Percentiles rank a stretch among this genome's conserved stretches.
Conservation (phyloP, 2,888 invertebrate genomes). For the Protonemura montana region DNA sequence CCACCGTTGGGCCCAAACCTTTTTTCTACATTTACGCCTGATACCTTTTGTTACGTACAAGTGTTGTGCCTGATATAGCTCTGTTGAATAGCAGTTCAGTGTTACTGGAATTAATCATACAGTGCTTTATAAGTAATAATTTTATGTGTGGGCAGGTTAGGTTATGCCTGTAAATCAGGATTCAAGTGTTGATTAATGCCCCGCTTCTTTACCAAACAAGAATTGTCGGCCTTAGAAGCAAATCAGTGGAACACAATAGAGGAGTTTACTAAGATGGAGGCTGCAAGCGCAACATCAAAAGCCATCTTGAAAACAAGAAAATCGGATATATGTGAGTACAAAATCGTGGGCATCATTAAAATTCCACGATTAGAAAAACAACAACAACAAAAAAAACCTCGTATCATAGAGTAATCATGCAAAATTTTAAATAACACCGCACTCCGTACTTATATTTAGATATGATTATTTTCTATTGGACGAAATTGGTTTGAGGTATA, state of each 20-base stretch:
- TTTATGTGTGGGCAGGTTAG: slow-evolving; percentile 1
- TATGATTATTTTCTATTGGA: slow-evolving; percentile 1
- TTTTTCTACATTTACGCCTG: too few relatives aligned
- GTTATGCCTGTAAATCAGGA: slow-evolving; percentile 19
- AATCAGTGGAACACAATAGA: neutral
- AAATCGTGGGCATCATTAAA: neutral
- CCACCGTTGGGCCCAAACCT: too few relatives aligned
- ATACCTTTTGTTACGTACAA: neutral
- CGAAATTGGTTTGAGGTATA: neutral
- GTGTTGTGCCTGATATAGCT: neutral
- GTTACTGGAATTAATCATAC: neutral
- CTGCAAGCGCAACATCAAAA: neutral
- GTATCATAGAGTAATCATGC: neutral
- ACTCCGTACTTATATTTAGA: neutral
- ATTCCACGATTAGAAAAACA: neutral
- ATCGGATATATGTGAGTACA: neutral
- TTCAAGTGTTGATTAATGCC: slow-evolving; percentile 31
- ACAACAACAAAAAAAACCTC: neutral
- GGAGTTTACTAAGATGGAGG: neutral
- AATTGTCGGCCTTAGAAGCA: neutral
- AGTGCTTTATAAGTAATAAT: neutral
- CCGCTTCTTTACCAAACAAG: slow-evolving; percentile 27
- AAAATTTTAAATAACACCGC: neutral
- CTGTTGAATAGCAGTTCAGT: neutral
- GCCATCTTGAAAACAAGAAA: neutral